Conservation (phyloP, 2,888 invertebrate genomes). For the Trissoscelio sp. region DNA sequence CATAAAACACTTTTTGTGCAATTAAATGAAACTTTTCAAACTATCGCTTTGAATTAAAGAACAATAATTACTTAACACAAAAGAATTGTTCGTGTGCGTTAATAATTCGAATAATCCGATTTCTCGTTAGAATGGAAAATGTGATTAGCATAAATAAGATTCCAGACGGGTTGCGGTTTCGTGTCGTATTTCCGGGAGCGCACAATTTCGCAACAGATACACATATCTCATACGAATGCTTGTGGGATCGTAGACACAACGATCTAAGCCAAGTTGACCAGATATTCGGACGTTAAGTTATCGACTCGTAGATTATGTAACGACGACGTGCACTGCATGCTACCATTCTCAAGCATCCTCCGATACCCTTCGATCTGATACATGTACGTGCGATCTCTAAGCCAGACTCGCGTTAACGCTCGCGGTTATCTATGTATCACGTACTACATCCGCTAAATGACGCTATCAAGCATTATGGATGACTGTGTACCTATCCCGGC, state of each 20-base stretch:
- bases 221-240: conserved; percentile 42
- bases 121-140: neutral
- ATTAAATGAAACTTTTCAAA: neutral
- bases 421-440: conserved; percentile 66
- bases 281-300: conserved; percentile 64
- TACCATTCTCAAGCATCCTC: conserved; percentile 61
- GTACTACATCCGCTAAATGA: conserved; percentile 64
- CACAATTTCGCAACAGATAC: conserved; percentile 37
- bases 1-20: conserved; percentile 3
- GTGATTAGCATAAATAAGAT: conserved; percentile 31
- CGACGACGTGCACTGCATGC: conserved; percentile 65
- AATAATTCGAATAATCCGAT: neutral
- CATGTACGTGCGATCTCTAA: conserved; percentile 61
- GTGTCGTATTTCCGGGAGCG: conserved; percentile 3
- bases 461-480: conserved; percentile 65
- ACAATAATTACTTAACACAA: neutral
- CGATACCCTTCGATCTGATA: conserved; percentile 62
- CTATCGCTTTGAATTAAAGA: neutral
- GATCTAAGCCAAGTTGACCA: conserved; percentile 56
- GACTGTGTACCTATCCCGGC: conserved; percentile 50
- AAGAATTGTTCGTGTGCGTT: neutral
- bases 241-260: conserved; percentile 38
- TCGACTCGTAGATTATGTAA: conserved; percentile 66
- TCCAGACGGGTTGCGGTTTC: neutral
- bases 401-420: conserved; percentile 65